Evolutionary conservation across 2,797 vertebrate species (phyloP), one percentile per base, ranked within the genome.

Genomic region (Sandelia bainsii): DNA sequence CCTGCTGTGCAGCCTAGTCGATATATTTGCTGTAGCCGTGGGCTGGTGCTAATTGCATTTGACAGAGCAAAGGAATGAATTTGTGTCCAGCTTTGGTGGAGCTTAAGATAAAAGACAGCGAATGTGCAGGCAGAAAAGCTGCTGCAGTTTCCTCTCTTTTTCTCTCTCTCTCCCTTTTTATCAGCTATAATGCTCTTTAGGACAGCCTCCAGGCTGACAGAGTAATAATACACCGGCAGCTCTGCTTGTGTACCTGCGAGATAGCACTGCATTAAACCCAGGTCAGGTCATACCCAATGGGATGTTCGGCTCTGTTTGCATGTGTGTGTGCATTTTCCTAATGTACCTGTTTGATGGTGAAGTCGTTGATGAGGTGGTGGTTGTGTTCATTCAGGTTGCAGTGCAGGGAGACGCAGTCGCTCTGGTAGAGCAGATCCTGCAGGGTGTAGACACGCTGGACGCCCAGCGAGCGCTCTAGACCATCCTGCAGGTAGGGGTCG

Each of bases 281-380:
- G 79, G 63, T 82, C 65, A 64, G 75, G 72, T 81, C 74, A 69
- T 66, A 65, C 57, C 81, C 56, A 32, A 50, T 3, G 58, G 54
- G 51, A 53, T 75, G 67, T 64, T 75, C 32, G 19, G 60, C 75
- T 69, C 39, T n/a, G 62, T 61, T 56, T 60, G 59, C 17, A 9
- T 69, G 71, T 32, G 46, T 29, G 11, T 7, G 34, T 0, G 17
- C 0, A 5, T 50, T 20, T 25, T 22, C 1, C 10, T 25, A 3
- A n/a, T 0, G 65, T 84, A 98, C 97, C 97, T 98, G 97, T 92
- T 98, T 98, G 80, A 98, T 98, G 85, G 98, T 99, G 90, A 99
- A 99, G 95, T 99, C 97, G 25, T 99, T 99, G 95, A 99, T 98
- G 73, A 99, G 97, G 94, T 99, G 98, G 90, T 99, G 97, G 94